Conservation (phyloP, 2,797 vertebrate genomes). For the Periophthalmus magnuspinnatus region DNA sequence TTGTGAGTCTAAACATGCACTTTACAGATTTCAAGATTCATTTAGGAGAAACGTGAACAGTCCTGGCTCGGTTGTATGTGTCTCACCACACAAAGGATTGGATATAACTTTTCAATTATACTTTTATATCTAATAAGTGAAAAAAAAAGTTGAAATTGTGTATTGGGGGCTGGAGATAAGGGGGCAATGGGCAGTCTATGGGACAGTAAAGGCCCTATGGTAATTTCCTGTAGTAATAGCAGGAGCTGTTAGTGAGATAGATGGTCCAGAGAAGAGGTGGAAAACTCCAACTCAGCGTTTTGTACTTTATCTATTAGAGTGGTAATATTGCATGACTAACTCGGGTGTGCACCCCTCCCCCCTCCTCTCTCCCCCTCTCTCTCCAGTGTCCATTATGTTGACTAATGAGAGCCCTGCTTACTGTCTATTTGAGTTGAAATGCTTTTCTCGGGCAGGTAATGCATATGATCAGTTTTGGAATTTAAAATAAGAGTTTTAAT, state of each 20-base stretch:
- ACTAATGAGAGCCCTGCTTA: slow-evolving; percentile 61
- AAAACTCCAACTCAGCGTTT: slow-evolving; percentile 71
- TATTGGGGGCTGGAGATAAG: slow-evolving; percentile 53
- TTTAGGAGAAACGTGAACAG: neutral
- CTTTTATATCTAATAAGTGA: slow-evolving; percentile 41
- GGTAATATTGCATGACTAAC: slow-evolving; percentile 69
- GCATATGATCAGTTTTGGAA: neutral
- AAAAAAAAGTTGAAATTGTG: slow-evolving; percentile 41
- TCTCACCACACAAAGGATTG: slow-evolving; percentile 28
- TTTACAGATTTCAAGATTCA: too few relatives aligned
- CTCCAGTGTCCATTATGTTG: slow-evolving; percentile 64
- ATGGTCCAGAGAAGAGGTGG: slow-evolving; percentile 60
- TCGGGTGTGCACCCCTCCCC: slow-evolving; percentile 15
- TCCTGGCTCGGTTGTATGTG: slow-evolving; percentile 9
- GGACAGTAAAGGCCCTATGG: slow-evolving; percentile 45
- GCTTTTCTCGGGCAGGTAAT: neutral
- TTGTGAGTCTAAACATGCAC: too few relatives aligned
- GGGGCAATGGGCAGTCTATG: slow-evolving; percentile 57
- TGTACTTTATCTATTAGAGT: slow-evolving; percentile 74
- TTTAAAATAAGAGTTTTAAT: neutral
- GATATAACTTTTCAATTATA: slow-evolving; percentile 48
- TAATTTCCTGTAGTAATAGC: slow-evolving; percentile 72
- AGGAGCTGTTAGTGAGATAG: slow-evolving; percentile 73
- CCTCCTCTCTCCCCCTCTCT: slow-evolving; percentile 8
- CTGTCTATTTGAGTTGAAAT: slow-evolving; percentile 31